Evolutionary conservation across 2,797 vertebrate species (phyloP).

Genomic region (Alcedo atthis): DNA sequence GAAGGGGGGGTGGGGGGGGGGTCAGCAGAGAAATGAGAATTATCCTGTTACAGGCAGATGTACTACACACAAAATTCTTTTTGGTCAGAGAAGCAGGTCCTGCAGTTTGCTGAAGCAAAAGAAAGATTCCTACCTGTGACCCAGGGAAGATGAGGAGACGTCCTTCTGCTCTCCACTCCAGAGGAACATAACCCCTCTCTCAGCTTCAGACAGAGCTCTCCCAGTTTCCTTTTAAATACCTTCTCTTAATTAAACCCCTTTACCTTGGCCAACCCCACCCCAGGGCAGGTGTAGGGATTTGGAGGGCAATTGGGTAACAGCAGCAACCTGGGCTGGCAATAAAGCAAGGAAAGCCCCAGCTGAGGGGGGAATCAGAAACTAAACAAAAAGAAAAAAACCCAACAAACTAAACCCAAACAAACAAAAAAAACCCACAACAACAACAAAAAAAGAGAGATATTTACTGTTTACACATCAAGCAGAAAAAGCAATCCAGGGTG

Average conservation of each 20-base stretch:
- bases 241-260: background rate
- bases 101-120: background rate
- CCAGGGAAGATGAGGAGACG: background rate
- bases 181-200: background rate
- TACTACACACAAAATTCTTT: constrained; percentile 34
- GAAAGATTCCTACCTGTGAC: background rate
- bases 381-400: too few species aligned
- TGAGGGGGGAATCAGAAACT: background rate
- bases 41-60: constrained; percentile 40
- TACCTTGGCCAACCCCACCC: fast-evolving
- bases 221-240: constrained; percentile 12
- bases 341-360: background rate
- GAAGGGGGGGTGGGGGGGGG: constrained; percentile 16
- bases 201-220: background rate
- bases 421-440: background rate
- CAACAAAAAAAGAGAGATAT: background rate
- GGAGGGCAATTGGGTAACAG: background rate
- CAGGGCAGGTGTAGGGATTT: background rate
- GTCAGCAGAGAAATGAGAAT: constrained; percentile 55
- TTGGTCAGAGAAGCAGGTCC: constrained; percentile 28
- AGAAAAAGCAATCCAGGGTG: constrained; percentile 10
- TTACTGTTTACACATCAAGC: background rate
- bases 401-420: background rate
- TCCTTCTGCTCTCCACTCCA: background rate
- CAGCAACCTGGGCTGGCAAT: background rate